These are phyloP conservation scores for Rhinatrema bivittatum DNA, from an alignment of 2,797 vertebrate genomes.

Conservation along the genomic window DNA sequence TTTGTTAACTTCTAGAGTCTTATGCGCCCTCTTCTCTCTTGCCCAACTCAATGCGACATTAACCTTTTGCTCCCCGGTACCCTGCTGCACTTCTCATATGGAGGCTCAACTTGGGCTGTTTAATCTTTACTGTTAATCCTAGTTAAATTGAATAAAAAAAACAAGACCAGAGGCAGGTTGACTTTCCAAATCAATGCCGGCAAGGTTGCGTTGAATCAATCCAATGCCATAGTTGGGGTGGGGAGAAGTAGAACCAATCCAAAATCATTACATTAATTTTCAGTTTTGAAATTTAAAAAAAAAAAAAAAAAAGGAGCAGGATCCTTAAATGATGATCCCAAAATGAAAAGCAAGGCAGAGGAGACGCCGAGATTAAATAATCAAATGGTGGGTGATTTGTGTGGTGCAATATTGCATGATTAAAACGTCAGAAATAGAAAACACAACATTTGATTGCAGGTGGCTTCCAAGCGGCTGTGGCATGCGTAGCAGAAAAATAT, in stretches of 20 bases:
- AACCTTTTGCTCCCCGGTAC: too few relatives aligned
- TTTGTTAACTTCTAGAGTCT: too few relatives aligned
- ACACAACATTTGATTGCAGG: neutral
- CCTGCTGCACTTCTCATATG: too few relatives aligned
- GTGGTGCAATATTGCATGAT: neutral
- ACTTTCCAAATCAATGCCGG: constrained; percentile 13
- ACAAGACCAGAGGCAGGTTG: constrained; percentile 4
- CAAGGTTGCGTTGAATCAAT: constrained; percentile 15
- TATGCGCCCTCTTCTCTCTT: too few relatives aligned
- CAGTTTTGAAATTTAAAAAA: neutral
- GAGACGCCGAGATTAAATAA: constrained; percentile 11
- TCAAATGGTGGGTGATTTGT: constrained; percentile 12
- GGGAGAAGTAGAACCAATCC: neutral
- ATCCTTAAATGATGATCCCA: constrained; percentile 4
- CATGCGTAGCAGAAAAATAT: too few relatives aligned
- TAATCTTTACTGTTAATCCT: constrained; percentile 22
- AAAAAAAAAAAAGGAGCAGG: too few relatives aligned
- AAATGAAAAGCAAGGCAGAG: constrained; percentile 5
- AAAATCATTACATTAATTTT: constrained; percentile 7
- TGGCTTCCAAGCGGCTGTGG: too few relatives aligned
- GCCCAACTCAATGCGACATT: too few relatives aligned
- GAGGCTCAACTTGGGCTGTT: constrained; percentile 16
- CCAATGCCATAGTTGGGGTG: constrained; percentile 2
- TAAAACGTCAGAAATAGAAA: neutral
- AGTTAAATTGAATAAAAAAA: too few relatives aligned